A percentile compares a stretch with the other conserved stretches of the same genome.
Evolutionary conservation across 2,113 vertebrate genomes (phyloP).

Genomic region (Plestiodon gilberti): DNA sequence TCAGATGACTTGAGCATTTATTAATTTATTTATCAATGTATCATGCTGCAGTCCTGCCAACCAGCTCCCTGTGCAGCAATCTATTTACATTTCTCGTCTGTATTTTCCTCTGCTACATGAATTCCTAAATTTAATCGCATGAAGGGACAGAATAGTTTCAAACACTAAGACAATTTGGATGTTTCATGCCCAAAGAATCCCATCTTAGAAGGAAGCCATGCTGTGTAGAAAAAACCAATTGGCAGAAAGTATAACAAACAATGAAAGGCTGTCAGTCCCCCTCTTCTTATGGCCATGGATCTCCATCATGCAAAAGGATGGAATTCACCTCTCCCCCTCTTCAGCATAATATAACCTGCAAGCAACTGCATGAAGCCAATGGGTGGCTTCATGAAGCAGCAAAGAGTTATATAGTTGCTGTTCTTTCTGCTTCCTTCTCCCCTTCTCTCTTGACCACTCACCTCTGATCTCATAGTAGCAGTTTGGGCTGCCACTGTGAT

Average conservation of each 20-base stretch:
- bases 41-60: conserved; percentile 14
- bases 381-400: neutral
- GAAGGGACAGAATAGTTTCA: neutral
- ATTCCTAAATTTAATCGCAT: conserved; percentile 15
- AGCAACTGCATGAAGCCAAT: neutral
- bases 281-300: neutral
- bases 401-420: too few species aligned
- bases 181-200: neutral
- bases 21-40: conserved; percentile 21
- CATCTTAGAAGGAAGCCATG: neutral
- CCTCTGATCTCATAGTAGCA: neutral
- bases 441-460: neutral
- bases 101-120: conserved; percentile 11
- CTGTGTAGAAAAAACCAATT: neutral
- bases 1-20: conserved; percentile 14
- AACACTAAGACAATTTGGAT: neutral
- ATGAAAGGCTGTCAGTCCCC: neutral
- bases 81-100: conserved; percentile 13
- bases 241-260: neutral
- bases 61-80: conserved; percentile 8
- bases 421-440: too few species aligned
- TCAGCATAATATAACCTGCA: neutral
- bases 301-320: neutral
- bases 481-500: neutral
- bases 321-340: neutral